Percentiles rank a stretch among this genome's conserved stretches.
Conservation (phyloP, 1,140 invertebrate genomes). For the Megalopta genalis region DNA sequence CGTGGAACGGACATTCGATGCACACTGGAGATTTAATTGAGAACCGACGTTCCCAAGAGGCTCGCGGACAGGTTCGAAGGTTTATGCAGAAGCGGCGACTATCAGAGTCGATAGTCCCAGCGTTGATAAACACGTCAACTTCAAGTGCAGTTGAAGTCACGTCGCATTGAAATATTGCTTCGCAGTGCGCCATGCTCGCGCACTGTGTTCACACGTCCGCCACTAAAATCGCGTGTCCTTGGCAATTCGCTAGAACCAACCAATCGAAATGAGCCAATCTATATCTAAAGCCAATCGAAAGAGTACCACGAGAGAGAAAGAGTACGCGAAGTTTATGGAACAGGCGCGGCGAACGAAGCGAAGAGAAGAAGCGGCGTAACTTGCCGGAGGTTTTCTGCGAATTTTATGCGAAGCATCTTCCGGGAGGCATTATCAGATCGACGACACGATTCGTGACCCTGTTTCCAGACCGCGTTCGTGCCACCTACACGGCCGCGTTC, state of each 20-base stretch:
- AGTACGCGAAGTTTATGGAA: too few species aligned
- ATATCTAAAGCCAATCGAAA: too few species aligned
- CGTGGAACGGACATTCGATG: too few species aligned
- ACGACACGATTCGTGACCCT: constrained; percentile 41
- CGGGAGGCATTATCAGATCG: constrained; percentile 33
- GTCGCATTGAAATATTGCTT: neutral
- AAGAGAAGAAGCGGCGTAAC: too few species aligned
- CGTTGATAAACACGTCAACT: neutral
- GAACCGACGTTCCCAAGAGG: too few species aligned
- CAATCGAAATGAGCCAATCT: too few species aligned
- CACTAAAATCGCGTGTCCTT: too few species aligned
- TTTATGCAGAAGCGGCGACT: neutral
- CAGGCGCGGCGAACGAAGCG: too few species aligned
- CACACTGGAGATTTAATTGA: too few species aligned
- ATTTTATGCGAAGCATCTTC: constrained; percentile 16
- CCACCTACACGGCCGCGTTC: constrained; percentile 62
- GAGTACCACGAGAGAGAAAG: too few species aligned
- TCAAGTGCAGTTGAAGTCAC: neutral
- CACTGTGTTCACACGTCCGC: too few species aligned
- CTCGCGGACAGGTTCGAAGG: neutral
- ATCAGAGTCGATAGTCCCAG: neutral
- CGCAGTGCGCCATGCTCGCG: neutral
- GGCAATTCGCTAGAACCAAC: too few species aligned
- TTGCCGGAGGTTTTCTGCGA: neutral
- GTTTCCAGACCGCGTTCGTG: constrained; percentile 33